Percentiles rank a stretch among this genome's conserved stretches.
phyloP scores from a whole-genome alignment of 2,888 invertebrate species.

The Azorinus chamasolen region DNA sequence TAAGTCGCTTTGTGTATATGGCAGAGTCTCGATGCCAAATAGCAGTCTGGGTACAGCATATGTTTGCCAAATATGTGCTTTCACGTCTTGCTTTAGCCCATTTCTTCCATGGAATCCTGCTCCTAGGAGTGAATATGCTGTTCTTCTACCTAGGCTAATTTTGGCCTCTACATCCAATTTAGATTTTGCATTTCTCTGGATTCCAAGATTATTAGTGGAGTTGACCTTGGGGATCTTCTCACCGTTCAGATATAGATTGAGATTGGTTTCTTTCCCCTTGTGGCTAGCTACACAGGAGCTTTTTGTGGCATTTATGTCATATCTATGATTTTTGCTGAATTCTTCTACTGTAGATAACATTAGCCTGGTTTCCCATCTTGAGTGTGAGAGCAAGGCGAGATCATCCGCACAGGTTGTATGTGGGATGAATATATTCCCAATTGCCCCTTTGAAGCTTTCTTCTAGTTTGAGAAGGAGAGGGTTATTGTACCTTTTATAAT shows the following conservation, averaged over 20 bases:
- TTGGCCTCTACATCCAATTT: no score
- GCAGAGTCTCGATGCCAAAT: not conserved
- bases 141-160: not conserved
- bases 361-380: not conserved
- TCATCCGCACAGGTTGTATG: conserved; percentile 3
- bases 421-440: not conserved
- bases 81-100: not conserved
- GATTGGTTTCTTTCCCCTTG: not conserved
- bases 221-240: not conserved
- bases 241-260: not conserved
- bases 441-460: not conserved
- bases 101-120: not conserved
- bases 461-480: not conserved
- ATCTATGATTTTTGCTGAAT: not conserved
- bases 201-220: no score
- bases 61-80: not conserved
- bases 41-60: not conserved
- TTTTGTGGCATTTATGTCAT: not conserved
- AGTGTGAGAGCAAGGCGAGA: not conserved
- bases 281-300: not conserved
- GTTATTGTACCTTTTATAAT: not conserved
- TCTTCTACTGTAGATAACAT: not conserved
- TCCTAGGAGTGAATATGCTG: conserved; percentile 3
- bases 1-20: no score
- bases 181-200: no score